Base-by-base conservation (phyloP, 2,113 vertebrate genomes). In the Todiramphus chloris region DNA sequence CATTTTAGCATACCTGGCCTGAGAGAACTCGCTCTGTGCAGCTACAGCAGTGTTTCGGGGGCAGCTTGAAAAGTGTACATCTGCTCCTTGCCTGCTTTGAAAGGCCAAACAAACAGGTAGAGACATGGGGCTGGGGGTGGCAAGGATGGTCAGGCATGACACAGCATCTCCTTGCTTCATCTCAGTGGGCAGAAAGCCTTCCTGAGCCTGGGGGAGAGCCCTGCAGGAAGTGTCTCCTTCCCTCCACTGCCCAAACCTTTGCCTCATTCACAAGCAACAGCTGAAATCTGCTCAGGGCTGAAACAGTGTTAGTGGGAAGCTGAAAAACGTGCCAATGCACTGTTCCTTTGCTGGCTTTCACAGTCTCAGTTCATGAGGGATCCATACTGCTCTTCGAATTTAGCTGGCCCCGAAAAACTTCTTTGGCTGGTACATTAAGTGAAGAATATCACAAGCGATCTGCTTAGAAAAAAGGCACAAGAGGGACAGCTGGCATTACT, bases 251-350 rank as follows among this genome's bases (percentile, higher is more conserved):
- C 63, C 59, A 50, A 69, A n/a, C 13, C 12, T 13, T 69, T 0
- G 0, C 4, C 7, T 7, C 27, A 25, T 51, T 35, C 0, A 0
- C 30, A 48, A 58, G 53, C 19, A 48, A 11, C 17, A 63, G 13
- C 39, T 88, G 72, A 58, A 91, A 55, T 17, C 48, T 75, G 50
- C 76, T 76, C 23, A 39, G 58, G 20, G 76, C 43, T 51, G 69
- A 39, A 90, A 62, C 10, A 13, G 19, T 18, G 35, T 35, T 31
- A 55, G 35, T 35, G 27, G 44, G 55, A 90, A 73, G 76, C 39
- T 89, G 83, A 48, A 64, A 89, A 73, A 56, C 35, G 4, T n/a
- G 35, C 44, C 31, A 44, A 14, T 33, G n/a, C 20, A 31, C 0
- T 1, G 6, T 17, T 33, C 30, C 28, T 80, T 62, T 30, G 6